Evolutionary conservation across 2,113 vertebrate genomes (phyloP), one percentile per base, ranked within the genome.

Genomic region (Illadopsis cleaveri): DNA sequence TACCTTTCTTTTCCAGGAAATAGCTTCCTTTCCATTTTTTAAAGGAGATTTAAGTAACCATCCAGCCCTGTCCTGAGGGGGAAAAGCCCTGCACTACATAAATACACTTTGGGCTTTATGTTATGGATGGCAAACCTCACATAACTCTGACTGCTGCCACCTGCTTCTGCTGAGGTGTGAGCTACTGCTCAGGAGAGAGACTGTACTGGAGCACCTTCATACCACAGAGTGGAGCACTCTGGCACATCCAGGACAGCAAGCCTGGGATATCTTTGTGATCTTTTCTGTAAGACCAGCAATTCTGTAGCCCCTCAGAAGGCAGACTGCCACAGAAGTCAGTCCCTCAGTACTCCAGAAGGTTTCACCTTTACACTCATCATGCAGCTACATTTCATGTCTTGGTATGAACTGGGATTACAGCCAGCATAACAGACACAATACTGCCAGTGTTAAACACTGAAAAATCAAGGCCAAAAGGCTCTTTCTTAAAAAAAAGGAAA

Each of bases 191-290:
- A 69, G 61, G 19, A 85, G 14, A 47, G 4, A 33, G 42, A 38
- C 10, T 0, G 0, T 3, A 10, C 30, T 45, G n/a, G 27, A 82
- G n/a, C 15, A 61, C 12, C 31, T 79, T 12, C 24, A 11, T 9
- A 25, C 31, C 51, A 33, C 44, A 56, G 2, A 51, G 15, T 7
- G 53, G 60, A 47, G 19, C 45, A 40, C 69, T 18, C 48, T 37
- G 61, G 27, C 53, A 85, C 35, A 44, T 18, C 20, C 25, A 68
- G 27, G 6, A 22, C 53, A 73, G 37, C 28, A 69, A 88, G 17
- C 28, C 33, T 83, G 47, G 42, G 5, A 14, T 15, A 15, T 27
- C 8, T 61, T 44, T 73, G 28, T 57, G 33, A 44, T 65, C 10
- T 61, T 58, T 64, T 27, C 69, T 82, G 9, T 11, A 50, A 50